phyloP scores from a whole-genome alignment of 2,113 vertebrate genomes.

The Bubo scandiacus region DNA sequence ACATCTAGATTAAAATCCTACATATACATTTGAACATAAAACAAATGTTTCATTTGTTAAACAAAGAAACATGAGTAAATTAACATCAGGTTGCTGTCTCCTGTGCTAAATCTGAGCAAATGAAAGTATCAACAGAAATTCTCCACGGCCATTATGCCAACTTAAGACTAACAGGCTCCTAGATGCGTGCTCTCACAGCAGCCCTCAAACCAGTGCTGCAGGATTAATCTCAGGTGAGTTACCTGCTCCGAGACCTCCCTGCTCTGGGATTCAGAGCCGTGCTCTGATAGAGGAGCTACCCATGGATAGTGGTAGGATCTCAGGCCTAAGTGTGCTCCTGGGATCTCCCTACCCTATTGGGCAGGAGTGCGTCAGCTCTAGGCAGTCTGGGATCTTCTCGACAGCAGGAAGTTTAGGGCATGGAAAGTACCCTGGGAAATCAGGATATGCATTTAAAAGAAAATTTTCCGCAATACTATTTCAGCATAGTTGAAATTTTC shows the following conservation, averaged over 20 bases:
- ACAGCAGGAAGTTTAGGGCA: background rate
- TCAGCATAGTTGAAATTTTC: background rate
- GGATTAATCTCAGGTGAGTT: background rate
- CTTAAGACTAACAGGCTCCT: background rate
- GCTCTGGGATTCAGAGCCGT: background rate
- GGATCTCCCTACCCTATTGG: background rate
- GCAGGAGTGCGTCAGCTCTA: background rate
- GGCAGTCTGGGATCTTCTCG: background rate
- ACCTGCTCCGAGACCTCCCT: background rate
- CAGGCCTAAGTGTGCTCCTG: background rate
- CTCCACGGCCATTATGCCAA: fast-evolving
- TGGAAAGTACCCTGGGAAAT: background rate
- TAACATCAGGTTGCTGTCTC: background rate
- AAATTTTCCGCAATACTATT: background rate
- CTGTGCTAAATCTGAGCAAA: background rate
- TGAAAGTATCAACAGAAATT: background rate
- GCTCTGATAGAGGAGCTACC: background rate
- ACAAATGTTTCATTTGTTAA: background rate
- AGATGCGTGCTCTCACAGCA: background rate
- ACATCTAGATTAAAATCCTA: slow-evolving; percentile 18
- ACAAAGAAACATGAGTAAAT: slow-evolving; percentile 18
- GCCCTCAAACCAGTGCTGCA: background rate
- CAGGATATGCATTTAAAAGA: background rate
- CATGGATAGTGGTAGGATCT: fast-evolving
- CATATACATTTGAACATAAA: background rate